Base-by-base conservation (phyloP, 2,888 invertebrate genomes). In the Melanotus villosus region DNA sequence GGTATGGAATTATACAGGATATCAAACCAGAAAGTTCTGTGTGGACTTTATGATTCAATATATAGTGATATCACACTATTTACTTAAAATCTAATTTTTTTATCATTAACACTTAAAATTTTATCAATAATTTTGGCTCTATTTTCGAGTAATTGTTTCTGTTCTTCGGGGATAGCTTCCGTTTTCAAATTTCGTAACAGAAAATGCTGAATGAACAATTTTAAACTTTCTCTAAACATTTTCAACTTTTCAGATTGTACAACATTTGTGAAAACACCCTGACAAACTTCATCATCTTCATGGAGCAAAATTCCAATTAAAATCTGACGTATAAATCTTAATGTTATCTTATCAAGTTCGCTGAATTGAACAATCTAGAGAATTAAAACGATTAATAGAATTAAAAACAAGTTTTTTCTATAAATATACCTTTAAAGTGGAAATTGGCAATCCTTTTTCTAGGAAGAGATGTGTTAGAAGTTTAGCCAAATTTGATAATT, bases 191-290 rank as follows among this genome's bases (percentile, higher is more conserved):
- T 90, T 77, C 89, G 91, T 1, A 96, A 80, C 18, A 97, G 83
- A 78, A 97, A 97, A 83, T 96, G 96, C 80, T 92, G 92, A 80
- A 97, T 91, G 80, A 97, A 97, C 6, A 97, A 84, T 45, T 92
- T 86, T 1, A 97, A 84, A 75, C 95, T 93, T 81, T 96, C 96
- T 62, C 94, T 89, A 75, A 97, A 93, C 79, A 92, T 87, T 79
- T 91, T 90, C 7, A 97, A 85, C 81, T 95, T 93, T 0, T 91
- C 87, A 0, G 93, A 89, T 63, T 89, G 88, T 0, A 93, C 88
- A 57, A 96, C 89, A 65, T 93, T 88, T 58, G 90, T 87, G 83
- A 97, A 97, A 0, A 92, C 91, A 70, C 89, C 88, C 75, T 82
- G 81, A 47, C 86, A 88, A 0, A 87, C 83, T 63, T 90, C 88